A percentile compares a stretch with the other conserved stretches of the same genome.
Conservation (phyloP, 2,113 vertebrate species). For the Nannobrachium achirus region DNA sequence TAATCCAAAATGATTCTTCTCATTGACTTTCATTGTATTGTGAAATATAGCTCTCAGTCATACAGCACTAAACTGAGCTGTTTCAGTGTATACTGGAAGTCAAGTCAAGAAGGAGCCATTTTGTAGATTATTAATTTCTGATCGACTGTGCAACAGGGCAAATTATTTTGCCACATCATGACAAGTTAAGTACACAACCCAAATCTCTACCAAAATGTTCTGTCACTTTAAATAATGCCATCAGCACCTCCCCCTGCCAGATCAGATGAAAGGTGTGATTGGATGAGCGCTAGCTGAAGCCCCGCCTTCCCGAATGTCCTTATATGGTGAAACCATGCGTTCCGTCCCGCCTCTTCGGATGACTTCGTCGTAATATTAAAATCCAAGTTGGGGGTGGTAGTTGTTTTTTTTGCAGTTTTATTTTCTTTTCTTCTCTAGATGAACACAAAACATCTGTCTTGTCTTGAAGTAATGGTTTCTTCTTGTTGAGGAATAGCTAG, state of each 20-base stretch:
- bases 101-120: too few relatives aligned
- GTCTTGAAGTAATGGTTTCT: background rate
- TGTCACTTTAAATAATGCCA: conserved; percentile 60
- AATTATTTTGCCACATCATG: too few relatives aligned
- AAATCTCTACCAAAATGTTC: too few relatives aligned
- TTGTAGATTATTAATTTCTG: too few relatives aligned
- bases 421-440: conserved; percentile 30
- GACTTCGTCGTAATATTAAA: conserved; percentile 46
- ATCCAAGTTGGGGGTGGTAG: conserved; percentile 64
- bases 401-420: conserved; percentile 48
- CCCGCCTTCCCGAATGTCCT: conserved; percentile 46
- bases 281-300: conserved; percentile 58
- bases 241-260: conserved; percentile 64
- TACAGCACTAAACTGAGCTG: too few relatives aligned
- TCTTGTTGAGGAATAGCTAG: conserved; percentile 18
- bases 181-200: too few relatives aligned
- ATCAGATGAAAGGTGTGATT: conserved; percentile 66
- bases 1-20: too few relatives aligned
- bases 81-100: too few relatives aligned
- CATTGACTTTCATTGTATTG: too few relatives aligned
- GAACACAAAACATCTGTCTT: background rate
- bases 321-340: conserved; percentile 32
- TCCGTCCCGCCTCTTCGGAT: conserved; percentile 25
- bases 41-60: too few relatives aligned
- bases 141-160: too few relatives aligned